Base-by-base conservation (phyloP, 2,113 vertebrate genomes). In the Elanoides forficatus region DNA sequence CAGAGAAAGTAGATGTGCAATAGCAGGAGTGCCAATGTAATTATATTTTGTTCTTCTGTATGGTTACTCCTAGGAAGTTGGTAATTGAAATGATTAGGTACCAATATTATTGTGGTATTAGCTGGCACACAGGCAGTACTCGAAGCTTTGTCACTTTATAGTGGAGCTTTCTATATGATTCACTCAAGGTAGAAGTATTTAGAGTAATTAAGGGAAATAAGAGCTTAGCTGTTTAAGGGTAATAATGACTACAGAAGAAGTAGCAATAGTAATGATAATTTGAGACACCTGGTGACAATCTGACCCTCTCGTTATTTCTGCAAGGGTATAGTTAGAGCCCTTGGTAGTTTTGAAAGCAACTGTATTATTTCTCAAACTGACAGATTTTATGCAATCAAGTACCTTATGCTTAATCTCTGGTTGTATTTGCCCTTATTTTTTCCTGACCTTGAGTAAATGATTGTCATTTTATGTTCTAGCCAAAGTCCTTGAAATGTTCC, bases 401-500 rank as follows among this genome's bases (percentile, higher is more conserved):
- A 2, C 84, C 62, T 96, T 93, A 62, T 76, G 81, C 75, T 96
- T 96, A 97, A 97, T 94, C 88, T 74, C 60, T 75, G 62, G 25
- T 93, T 93, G 70, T 91, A 72, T 95, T 90, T 96, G 88, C 80
- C 84, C 86, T 86, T 90, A 65, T 81, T 90, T 95, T 91, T 95
- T 73, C 67, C 76, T 93, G 93, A 97, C 96, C 92, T 96, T 90
- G 90, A 90, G 84, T 88, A 94, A 97, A 93, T 93, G 93, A 93
- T 96, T 94, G 94, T 91, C 93, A 90, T 95, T 97, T 97, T 96
- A 91, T 93, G 74, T 95, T 97, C 84, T 93, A 95, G 90, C 91
- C 23, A 32, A 86, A 95, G 95, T 96, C 94, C 95, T 96, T 97
- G 88, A 96, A 95, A 94, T 71, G 95, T 90, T 96, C 88, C 72